Evolutionary conservation across 1,140 invertebrate species (phyloP), one percentile per base, ranked within the genome.

Genomic region (Apis dorsata): DNA sequence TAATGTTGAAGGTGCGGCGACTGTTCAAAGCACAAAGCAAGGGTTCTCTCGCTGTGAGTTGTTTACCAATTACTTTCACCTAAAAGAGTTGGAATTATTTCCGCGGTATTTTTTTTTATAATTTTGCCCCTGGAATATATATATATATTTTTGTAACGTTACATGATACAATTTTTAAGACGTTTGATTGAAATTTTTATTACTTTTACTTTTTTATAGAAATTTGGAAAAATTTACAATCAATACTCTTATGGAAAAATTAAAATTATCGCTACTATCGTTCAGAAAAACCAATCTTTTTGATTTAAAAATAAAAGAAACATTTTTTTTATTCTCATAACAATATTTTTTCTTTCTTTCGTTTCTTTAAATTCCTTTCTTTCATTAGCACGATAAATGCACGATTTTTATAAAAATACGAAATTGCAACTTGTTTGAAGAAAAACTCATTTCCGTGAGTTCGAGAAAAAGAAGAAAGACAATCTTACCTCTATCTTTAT

Each of bases 11-110:
- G 21, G 28, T n/a, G 55, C 13, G 71, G 11, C 34, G 13, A 72
- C 28, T 44, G 72, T 59, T 73, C 70, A 34, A 59, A 73, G 71
- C 55, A 28, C 34, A 60, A 71, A 51, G 69, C 69, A 44, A 60
- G 34, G 57, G 53, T 73, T n/a, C 34, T 59, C 13, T 44, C 44
- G 3, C n/a, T 44, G 55, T 8, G 28, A 60, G 57, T 8, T 71
- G 15, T 24, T 71, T 53, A 51, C 8, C 4, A 24, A n/a, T 51
- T 53, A 24, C 69, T 24, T 53, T 53, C 69, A 9, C 0, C 13
- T 13, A 9, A 5, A 10, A 10, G n/a, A 51, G 3, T 1, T n/a
- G 17, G 4, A 12, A 21, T 13, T 69, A 69, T 44, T 49, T 28
- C 2, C 2, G 13, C n/a, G 9, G 24, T 34, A 28, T 1, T 17